phyloP scores from a whole-genome alignment of 2,888 invertebrate species.

The Selenia dentaria region DNA sequence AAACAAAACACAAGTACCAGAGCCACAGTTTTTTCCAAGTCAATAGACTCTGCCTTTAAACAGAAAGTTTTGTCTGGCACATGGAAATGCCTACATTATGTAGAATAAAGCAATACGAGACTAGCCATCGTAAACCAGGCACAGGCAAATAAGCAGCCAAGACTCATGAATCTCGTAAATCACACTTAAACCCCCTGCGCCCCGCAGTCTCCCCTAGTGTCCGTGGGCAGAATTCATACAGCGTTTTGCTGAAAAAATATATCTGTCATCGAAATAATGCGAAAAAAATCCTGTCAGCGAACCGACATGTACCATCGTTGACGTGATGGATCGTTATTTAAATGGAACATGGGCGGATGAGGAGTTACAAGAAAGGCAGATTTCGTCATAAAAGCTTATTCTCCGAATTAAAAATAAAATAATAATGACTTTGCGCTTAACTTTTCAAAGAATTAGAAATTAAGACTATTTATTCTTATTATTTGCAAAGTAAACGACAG shows the following conservation, averaged over 20 bases:
- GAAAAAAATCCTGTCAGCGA: slow-evolving; percentile 13
- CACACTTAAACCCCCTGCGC: slow-evolving; percentile 66
- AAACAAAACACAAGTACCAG: no score
- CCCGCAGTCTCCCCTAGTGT: slow-evolving; percentile 51
- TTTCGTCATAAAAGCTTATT: slow-evolving; percentile 5
- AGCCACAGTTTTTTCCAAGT: no score
- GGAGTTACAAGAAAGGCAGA: neutral
- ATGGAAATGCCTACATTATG: slow-evolving; percentile 1
- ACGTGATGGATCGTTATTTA: slow-evolving; percentile 25
- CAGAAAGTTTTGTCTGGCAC: no score
- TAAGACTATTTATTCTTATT: no score
- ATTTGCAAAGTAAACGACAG: no score
- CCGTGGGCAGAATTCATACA: slow-evolving; percentile 73
- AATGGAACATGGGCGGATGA: slow-evolving; percentile 6
- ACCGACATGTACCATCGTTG: slow-evolving; percentile 3
- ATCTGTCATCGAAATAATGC: slow-evolving; percentile 28
- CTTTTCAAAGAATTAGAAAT: no score
- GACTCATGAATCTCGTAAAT: slow-evolving; percentile 75
- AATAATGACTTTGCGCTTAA: no score
- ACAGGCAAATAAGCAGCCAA: slow-evolving; percentile 60
- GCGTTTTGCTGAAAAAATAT: slow-evolving; percentile 40
- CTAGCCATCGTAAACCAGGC: slow-evolving; percentile 9
- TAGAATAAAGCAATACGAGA: slow-evolving; percentile 3
- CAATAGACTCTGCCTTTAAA: no score
- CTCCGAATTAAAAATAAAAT: no score